Conservation (phyloP, 2,797 vertebrate species). For the Hipposideros larvatus region DNA sequence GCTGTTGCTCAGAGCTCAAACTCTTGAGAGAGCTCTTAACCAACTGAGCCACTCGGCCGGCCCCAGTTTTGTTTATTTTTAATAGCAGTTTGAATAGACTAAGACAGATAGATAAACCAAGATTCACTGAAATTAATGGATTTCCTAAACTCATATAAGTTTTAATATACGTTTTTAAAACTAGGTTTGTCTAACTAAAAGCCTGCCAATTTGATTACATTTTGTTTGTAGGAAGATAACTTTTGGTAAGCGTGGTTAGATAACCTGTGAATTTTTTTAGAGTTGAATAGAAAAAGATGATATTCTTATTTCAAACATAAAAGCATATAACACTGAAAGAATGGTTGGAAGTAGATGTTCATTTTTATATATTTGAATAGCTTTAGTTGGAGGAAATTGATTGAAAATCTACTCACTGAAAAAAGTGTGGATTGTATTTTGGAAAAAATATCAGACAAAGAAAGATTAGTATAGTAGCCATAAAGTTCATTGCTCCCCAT, state of each 20-base stretch:
- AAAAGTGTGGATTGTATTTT: neutral
- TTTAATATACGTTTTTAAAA: slow-evolving; percentile 20
- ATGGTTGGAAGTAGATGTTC: neutral
- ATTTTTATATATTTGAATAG: neutral
- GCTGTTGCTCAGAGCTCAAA: no score
- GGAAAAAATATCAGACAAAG: neutral
- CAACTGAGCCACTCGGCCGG: no score
- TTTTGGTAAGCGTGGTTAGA: neutral
- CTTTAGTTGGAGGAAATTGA: neutral
- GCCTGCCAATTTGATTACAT: neutral
- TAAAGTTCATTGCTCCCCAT: neutral
- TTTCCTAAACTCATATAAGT: neutral
- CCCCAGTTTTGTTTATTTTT: neutral
- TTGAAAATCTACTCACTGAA: neutral
- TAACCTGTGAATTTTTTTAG: neutral
- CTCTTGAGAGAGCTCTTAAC: no score
- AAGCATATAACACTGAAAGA: neutral
- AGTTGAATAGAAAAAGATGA: neutral
- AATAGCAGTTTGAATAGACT: neutral
- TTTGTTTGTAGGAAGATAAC: neutral
- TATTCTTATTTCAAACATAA: neutral
- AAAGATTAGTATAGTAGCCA: neutral
- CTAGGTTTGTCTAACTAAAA: neutral
- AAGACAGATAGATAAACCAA: neutral
- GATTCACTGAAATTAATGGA: neutral